These are phyloP conservation scores for Formica selysi DNA, from an alignment of 1,140 invertebrate species.

Conservation along the genomic window DNA sequence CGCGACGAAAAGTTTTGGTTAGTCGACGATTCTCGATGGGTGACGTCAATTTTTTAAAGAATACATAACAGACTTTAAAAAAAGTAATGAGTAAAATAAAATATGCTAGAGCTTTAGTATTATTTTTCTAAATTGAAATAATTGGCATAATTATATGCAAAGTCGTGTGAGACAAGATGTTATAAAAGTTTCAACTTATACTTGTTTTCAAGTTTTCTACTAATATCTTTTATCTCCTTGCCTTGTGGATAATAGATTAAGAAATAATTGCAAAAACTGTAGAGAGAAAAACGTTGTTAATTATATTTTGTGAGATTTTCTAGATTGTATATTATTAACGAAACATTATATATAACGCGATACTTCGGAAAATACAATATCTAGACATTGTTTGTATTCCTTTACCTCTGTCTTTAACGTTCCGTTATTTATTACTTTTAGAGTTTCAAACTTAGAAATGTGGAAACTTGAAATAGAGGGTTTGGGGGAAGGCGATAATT, in stretches of 20 bases:
- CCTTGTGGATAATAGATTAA: conserved; percentile 7
- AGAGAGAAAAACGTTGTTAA: conserved; percentile 14
- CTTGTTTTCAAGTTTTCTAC: conserved; percentile 35
- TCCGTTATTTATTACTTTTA: conserved; percentile 36
- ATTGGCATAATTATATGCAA: neutral
- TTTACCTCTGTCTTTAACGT: neutral
- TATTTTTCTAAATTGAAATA: conserved; percentile 34
- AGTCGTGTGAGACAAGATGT: neutral
- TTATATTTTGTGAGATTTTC: neutral
- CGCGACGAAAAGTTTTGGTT: conserved; percentile 46
- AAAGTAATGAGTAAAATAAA: neutral
- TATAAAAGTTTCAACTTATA: conserved; percentile 23
- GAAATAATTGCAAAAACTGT: conserved; percentile 25
- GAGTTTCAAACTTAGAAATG: conserved; percentile 55
- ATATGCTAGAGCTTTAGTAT: neutral
- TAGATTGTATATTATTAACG: neutral
- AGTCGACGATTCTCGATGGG: neutral
- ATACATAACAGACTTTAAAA: neutral
- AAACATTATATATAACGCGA: neutral
- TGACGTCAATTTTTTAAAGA: conserved; percentile 10
- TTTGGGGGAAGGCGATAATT: conserved; percentile 41
- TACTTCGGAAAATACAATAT: neutral
- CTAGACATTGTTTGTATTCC: neutral
- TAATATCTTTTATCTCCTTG: conserved; percentile 12
- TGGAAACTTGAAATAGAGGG: conserved; percentile 44